A percentile compares a stretch with the other conserved stretches of the same genome.
These are phyloP conservation scores for Crotalus viridis DNA, from an alignment of 2,113 vertebrate genomes.

Conservation along the genomic window DNA sequence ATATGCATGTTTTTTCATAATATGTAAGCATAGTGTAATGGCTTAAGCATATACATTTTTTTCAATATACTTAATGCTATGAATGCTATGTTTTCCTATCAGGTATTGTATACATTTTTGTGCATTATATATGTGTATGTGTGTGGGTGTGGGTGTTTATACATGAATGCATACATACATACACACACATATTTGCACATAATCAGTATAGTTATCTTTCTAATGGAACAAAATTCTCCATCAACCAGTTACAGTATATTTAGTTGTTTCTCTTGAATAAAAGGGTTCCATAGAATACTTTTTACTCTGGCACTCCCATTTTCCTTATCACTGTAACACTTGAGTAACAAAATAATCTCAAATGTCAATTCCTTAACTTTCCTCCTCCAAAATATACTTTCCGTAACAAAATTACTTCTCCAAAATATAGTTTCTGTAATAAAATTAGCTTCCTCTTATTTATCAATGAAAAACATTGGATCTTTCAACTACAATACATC, in stretches of 20 bases:
- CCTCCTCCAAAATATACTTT: neutral
- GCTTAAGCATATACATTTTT: neutral
- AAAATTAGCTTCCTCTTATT: neutral
- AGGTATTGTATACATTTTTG: neutral
- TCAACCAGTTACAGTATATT: neutral
- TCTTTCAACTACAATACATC: neutral
- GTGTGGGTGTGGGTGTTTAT: too few relatives aligned
- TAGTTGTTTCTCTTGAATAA: neutral
- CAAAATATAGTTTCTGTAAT: neutral
- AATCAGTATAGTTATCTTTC: neutral
- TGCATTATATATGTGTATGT: neutral
- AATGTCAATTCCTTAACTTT: neutral
- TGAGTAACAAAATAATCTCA: neutral
- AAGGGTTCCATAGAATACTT: neutral
- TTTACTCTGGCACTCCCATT: neutral
- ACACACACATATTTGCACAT: neutral
- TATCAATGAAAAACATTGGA: neutral
- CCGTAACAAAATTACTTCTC: neutral
- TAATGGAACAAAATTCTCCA: neutral
- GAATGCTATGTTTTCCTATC: neutral
- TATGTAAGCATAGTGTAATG: neutral
- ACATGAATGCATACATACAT: too few relatives aligned
- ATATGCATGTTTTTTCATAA: neutral
- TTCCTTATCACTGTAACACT: neutral
- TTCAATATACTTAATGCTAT: neutral